Conservation (phyloP, 2,888 invertebrate species). For the Cephalotes varians region DNA sequence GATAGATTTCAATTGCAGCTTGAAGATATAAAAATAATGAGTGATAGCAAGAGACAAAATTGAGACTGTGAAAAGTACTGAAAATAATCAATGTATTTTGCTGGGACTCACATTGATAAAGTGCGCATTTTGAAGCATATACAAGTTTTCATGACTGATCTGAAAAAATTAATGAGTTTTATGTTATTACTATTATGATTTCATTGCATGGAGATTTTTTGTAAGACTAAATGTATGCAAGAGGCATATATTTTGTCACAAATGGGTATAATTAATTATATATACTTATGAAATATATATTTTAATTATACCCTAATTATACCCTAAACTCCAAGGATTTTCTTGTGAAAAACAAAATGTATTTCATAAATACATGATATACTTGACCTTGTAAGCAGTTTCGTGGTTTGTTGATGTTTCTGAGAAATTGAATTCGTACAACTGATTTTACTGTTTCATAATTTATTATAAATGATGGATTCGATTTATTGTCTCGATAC, state of each 20-base stretch:
- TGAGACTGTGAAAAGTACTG: conserved; percentile 64
- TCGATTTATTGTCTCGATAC: not conserved
- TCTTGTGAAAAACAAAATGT: not conserved
- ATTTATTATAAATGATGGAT: not conserved
- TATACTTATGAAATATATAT: not conserved
- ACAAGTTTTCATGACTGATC: not conserved
- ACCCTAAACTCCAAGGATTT: not conserved
- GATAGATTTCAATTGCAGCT: conserved; percentile 63
- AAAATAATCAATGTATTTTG: conserved; percentile 66
- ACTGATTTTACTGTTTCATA: not conserved
- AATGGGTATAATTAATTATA: not conserved
- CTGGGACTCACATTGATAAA: conserved; percentile 56
- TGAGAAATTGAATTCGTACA: not conserved
- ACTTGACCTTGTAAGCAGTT: not conserved
- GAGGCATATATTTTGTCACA: not conserved
- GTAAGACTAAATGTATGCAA: not conserved
- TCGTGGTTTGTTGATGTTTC: not conserved
- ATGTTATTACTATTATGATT: not conserved
- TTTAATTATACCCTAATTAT: not conserved
- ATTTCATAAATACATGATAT: not conserved
- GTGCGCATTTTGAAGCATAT: conserved; percentile 41
- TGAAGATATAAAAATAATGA: conserved; percentile 55
- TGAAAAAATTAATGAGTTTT: conserved; percentile 16
- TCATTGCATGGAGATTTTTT: not conserved
- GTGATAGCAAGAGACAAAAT: conserved; percentile 57